Percentiles rank a stretch among this genome's conserved stretches.
These are phyloP conservation scores for Spatulosminthurus flaviceps DNA, from an alignment of 2,888 invertebrate species.

Conservation along the genomic window DNA sequence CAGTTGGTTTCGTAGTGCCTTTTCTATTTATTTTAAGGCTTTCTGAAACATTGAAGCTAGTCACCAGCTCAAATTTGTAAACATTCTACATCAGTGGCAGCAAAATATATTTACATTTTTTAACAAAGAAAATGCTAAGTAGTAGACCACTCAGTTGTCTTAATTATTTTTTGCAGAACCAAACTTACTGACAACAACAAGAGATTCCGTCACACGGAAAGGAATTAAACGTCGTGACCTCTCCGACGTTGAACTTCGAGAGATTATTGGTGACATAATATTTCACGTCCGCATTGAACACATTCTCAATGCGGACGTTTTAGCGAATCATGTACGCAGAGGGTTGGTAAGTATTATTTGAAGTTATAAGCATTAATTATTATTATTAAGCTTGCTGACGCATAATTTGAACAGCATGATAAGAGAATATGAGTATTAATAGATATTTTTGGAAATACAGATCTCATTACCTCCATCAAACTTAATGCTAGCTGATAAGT, in stretches of 20 bases:
- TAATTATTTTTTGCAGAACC: slow-evolving; percentile 73
- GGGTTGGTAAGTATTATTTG: slow-evolving; percentile 72
- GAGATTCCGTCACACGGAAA: slow-evolving; percentile 88
- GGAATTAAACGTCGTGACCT: slow-evolving; percentile 81
- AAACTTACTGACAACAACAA: slow-evolving; percentile 88
- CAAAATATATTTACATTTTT: too few species aligned
- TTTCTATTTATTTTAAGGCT: too few species aligned
- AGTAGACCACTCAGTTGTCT: not conserved
- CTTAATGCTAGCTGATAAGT: slow-evolving; percentile 77
- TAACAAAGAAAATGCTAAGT: not conserved
- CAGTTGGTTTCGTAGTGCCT: too few species aligned
- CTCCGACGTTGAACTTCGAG: slow-evolving; percentile 85
- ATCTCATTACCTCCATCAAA: slow-evolving; percentile 81
- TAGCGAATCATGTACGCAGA: slow-evolving; percentile 71
- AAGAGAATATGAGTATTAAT: too few species aligned
- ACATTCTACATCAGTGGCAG: too few species aligned
- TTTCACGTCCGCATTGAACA: slow-evolving; percentile 90
- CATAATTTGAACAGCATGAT: not conserved
- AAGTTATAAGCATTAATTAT: not conserved
- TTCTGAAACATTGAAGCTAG: too few species aligned
- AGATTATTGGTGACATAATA: slow-evolving; percentile 83
- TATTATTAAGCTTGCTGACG: not conserved
- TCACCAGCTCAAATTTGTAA: too few species aligned
- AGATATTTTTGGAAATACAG: slow-evolving; percentile 34
- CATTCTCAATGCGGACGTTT: slow-evolving; percentile 67